phyloP scores from a whole-genome alignment of 1,140 invertebrate genomes.

The Helicorthomorpha holstii region DNA sequence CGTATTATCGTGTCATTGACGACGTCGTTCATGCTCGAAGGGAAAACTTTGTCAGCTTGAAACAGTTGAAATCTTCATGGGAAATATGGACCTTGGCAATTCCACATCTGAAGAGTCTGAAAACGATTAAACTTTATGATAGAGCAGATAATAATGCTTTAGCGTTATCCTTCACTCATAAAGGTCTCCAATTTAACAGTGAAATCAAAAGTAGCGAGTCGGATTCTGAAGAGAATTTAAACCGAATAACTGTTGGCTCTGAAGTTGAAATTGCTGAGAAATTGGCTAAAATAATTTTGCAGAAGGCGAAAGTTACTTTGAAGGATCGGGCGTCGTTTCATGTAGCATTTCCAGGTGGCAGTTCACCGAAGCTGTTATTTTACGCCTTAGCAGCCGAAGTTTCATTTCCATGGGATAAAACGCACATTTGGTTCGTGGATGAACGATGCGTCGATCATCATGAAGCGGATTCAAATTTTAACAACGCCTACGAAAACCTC shows the following conservation, averaged over 20 bases:
- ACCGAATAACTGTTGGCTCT: neutral
- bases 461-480: neutral
- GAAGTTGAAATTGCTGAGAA: neutral
- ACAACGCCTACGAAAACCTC: neutral
- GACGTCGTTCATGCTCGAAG: neutral
- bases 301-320: neutral
- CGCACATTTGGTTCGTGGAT: neutral
- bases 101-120: neutral
- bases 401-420: neutral
- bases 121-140: neutral
- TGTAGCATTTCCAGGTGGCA: neutral
- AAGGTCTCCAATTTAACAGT: neutral
- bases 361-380: neutral
- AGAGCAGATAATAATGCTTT: neutral
- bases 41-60: neutral
- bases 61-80: neutral
- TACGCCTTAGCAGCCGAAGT: neutral
- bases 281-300: neutral
- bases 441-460: neutral
- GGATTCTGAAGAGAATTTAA: neutral
- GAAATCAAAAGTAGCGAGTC: neutral
- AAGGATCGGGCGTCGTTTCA: neutral
- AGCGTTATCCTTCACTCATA: neutral
- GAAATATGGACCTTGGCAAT: neutral
- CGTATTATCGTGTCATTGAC: neutral